phyloP scores from a whole-genome alignment of 2,797 vertebrate species.

The Coregonus sp. region DNA sequence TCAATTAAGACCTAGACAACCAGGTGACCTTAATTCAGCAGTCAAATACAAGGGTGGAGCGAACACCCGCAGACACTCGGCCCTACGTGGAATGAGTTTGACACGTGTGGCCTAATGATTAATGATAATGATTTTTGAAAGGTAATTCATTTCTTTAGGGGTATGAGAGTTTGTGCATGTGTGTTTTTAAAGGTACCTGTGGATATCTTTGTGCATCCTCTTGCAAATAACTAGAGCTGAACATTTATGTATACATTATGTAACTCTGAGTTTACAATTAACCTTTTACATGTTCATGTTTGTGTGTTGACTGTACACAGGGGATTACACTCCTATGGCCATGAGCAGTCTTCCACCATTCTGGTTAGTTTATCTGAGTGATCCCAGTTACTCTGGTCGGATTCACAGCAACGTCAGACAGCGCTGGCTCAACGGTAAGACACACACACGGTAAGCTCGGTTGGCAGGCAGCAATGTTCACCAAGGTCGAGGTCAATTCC shows the following conservation, averaged over 20 bases:
- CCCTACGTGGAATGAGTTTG: too few relatives aligned
- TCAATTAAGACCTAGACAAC: too few relatives aligned
- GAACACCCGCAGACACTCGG: too few relatives aligned
- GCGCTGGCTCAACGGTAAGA: slow-evolving; percentile 79
- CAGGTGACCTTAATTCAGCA: too few relatives aligned
- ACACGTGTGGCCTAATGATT: neutral
- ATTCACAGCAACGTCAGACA: slow-evolving; percentile 83
- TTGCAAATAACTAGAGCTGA: neutral
- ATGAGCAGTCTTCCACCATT: slow-evolving; percentile 72
- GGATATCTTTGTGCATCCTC: neutral
- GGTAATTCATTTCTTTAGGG: too few relatives aligned
- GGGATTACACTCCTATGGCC: slow-evolving; percentile 74
- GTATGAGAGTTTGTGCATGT: too few relatives aligned
- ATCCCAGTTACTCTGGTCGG: slow-evolving; percentile 83
- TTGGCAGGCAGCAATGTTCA: neutral
- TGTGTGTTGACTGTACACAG: slow-evolving; percentile 45
- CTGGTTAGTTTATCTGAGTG: slow-evolving; percentile 82
- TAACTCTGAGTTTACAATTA: too few relatives aligned
- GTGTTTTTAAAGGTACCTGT: neutral
- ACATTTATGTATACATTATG: neutral
- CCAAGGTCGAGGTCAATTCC: too few relatives aligned
- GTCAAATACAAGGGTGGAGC: too few relatives aligned
- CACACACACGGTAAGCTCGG: too few relatives aligned
- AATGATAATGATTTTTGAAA: too few relatives aligned
- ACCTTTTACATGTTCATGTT: neutral